Percentiles rank a stretch among this genome's conserved stretches.
Conservation (phyloP, 2,888 invertebrate species). For the Nebria brevicollis region DNA sequence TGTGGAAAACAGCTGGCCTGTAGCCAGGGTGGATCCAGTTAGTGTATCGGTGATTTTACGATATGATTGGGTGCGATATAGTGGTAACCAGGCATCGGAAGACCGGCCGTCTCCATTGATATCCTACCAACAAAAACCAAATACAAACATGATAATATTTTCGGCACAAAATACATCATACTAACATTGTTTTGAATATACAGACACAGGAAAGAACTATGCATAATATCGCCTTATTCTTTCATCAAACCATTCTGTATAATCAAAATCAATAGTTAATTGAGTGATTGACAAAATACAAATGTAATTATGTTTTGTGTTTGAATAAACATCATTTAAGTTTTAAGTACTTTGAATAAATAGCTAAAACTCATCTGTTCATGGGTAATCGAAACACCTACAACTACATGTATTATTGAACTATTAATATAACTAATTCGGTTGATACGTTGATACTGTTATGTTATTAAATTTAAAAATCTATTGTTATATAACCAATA, state of each 20-base stretch:
- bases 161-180: background rate
- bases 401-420: background rate
- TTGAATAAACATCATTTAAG: background rate
- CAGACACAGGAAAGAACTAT: no score
- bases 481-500: background rate
- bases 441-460: background rate
- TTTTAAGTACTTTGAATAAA: no score
- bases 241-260: background rate
- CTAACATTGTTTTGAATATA: background rate
- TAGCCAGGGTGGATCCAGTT: constrained; percentile 62
- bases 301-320: background rate
- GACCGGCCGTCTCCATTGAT: constrained; percentile 93
- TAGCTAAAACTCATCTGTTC: no score
- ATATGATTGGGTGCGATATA: constrained; percentile 93
- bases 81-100: constrained; percentile 91
- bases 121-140: constrained; percentile 71
- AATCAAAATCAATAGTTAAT: background rate
- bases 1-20: constrained; percentile 49
- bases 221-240: no score
- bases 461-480: background rate
- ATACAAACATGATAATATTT: background rate
- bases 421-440: background rate
- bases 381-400: no score
- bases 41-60: constrained; percentile 92
- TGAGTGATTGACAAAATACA: background rate